Evolutionary conservation across 2,113 vertebrate species (phyloP).

Genomic region (Antigone vipio): DNA sequence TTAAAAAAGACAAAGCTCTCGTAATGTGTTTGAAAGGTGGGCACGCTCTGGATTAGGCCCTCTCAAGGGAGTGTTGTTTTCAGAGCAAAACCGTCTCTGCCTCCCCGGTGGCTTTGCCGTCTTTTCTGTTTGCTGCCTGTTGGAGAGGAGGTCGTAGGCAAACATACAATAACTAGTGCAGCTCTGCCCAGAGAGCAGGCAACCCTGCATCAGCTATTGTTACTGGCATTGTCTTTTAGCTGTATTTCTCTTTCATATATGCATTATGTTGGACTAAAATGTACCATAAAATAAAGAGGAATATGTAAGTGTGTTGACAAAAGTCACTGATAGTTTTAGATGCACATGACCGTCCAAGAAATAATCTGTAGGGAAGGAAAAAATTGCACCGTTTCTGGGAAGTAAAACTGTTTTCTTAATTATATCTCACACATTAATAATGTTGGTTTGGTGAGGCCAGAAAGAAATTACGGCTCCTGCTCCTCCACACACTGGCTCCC

Average conservation of each 20-base stretch:
- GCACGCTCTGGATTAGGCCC: neutral
- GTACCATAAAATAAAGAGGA: neutral
- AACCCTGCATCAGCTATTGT: neutral
- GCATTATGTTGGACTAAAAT: neutral
- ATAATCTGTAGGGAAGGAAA: neutral
- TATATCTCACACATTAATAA: neutral
- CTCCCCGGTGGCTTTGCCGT: neutral
- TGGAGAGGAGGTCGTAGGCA: neutral
- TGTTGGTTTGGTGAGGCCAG: neutral
- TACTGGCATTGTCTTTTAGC: neutral
- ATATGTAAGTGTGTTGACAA: neutral
- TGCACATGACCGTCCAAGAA: neutral
- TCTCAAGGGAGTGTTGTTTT: neutral
- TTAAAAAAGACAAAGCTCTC: neutral
- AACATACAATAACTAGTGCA: neutral
- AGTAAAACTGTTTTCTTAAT: neutral
- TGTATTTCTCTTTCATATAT: neutral
- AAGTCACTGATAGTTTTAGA: neutral
- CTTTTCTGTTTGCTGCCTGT: neutral
- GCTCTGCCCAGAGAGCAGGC: neutral
- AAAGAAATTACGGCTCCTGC: neutral
- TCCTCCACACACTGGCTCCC: fast-evolving
- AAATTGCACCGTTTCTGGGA: neutral
- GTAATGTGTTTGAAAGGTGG: neutral
- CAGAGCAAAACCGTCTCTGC: neutral